These are phyloP conservation scores for Hypomecis punctinalis DNA, from an alignment of 2,888 invertebrate species.

Conservation along the genomic window DNA sequence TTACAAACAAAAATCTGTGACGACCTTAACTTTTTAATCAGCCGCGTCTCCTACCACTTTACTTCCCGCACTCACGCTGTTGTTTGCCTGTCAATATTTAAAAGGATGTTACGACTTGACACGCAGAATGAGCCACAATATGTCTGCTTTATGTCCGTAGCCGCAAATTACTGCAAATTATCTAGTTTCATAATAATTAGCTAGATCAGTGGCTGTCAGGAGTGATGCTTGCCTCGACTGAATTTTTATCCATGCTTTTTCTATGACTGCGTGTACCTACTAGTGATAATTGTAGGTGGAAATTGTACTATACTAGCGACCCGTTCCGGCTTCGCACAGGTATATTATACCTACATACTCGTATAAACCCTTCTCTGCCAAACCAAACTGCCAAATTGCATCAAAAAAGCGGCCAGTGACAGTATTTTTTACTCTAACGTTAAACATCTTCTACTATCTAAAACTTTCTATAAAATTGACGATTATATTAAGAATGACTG, in stretches of 20 bases:
- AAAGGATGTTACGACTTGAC: constrained; percentile 8
- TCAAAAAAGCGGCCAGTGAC: no score
- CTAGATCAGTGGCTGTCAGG: constrained; percentile 5
- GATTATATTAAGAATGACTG: no score
- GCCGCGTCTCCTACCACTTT: neutral
- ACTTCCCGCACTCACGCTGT: neutral
- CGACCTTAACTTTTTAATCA: neutral
- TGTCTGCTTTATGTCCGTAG: neutral
- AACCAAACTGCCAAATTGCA: no score
- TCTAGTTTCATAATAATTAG: constrained; percentile 8
- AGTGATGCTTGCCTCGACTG: neutral
- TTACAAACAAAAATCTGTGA: no score
- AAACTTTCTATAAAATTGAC: no score
- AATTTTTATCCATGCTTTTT: neutral
- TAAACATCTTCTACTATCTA: no score
- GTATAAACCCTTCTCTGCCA: no score
- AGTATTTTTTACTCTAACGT: no score
- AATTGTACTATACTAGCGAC: no score
- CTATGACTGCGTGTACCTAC: neutral
- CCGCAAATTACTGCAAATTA: constrained; percentile 13
- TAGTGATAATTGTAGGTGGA: neutral
- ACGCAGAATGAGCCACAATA: neutral
- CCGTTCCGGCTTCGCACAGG: no score
- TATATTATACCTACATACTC: no score
- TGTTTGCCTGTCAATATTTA: constrained; percentile 21